Conservation (phyloP, 2,113 vertebrate genomes). For the Seriola aureovittata region DNA sequence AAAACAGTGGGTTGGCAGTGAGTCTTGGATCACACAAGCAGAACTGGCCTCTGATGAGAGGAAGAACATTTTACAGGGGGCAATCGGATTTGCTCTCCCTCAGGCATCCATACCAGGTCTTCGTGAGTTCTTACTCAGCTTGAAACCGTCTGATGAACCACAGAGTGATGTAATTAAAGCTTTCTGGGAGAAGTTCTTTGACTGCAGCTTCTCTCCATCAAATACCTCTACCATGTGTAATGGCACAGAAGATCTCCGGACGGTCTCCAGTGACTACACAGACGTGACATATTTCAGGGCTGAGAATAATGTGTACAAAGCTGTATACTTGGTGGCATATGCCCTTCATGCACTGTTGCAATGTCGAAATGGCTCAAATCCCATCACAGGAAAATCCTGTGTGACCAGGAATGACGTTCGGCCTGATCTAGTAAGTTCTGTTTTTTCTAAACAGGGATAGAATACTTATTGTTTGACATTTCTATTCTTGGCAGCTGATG, state of each 20-base stretch:
- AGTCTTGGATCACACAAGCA: slow-evolving; percentile 71
- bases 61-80: slow-evolving; percentile 60
- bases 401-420: slow-evolving; percentile 62
- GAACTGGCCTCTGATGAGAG: slow-evolving; percentile 51
- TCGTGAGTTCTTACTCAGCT: slow-evolving; percentile 63
- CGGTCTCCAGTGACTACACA: slow-evolving; percentile 71
- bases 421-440: slow-evolving; percentile 61
- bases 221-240: slow-evolving; percentile 55
- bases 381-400: slow-evolving; percentile 70
- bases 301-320: slow-evolving; percentile 77
- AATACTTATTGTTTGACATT: background rate
- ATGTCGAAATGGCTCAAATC: slow-evolving; percentile 72
- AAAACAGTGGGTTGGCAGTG: slow-evolving; percentile 74
- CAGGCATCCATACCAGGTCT: slow-evolving; percentile 62
- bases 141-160: slow-evolving; percentile 68
- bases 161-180: slow-evolving; percentile 48
- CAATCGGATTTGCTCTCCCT: slow-evolving; percentile 76
- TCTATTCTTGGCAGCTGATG: background rate
- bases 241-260: slow-evolving; percentile 72
- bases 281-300: slow-evolving; percentile 64
- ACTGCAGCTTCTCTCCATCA: slow-evolving; percentile 65
- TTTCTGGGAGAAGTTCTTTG: slow-evolving; percentile 70
- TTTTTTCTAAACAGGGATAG: background rate
- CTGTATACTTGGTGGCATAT: slow-evolving; percentile 72
- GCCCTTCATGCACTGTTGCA: slow-evolving; percentile 69